A percentile compares a stretch with the other conserved stretches of the same genome.
Evolutionary conservation across 2,797 vertebrate species (phyloP).

Genomic region (Karalla daura): DNA sequence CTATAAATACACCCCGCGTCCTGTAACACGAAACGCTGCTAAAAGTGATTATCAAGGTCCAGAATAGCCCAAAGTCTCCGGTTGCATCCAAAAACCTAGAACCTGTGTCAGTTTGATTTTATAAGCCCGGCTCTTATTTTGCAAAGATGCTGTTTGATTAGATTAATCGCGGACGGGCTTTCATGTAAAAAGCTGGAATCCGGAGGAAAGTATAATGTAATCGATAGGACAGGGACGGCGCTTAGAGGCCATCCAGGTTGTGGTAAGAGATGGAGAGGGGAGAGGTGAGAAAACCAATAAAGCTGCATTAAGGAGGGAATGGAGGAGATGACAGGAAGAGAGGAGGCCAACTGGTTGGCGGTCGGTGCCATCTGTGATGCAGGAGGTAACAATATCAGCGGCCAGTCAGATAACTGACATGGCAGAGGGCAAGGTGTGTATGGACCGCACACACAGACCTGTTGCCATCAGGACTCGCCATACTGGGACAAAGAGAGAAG

Average conservation of each 20-base stretch:
- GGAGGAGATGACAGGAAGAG: constrained; percentile 9
- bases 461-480: not conserved
- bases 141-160: constrained; percentile 51
- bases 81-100: constrained; percentile 55
- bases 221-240: constrained; percentile 54
- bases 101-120: constrained; percentile 37
- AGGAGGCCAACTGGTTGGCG: not conserved
- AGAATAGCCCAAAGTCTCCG: constrained; percentile 68
- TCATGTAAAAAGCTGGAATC: constrained; percentile 64
- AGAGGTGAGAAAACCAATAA: constrained; percentile 62
- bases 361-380: constrained; percentile 9
- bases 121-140: constrained; percentile 59
- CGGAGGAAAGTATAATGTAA: constrained; percentile 47
- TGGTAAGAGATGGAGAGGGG: constrained; percentile 41
- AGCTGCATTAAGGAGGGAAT: constrained; percentile 26
- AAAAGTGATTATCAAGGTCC: constrained; percentile 72
- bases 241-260: constrained; percentile 50
- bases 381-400: no score
- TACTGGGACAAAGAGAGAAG: not conserved
- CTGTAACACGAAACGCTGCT: constrained; percentile 70
- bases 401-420: not conserved
- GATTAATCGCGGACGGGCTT: constrained; percentile 68
- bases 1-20: constrained; percentile 74
- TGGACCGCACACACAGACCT: not conserved
- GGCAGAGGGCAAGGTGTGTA: not conserved